Base-by-base conservation (phyloP, 2,888 invertebrate genomes). In the Parascotia fuliginaria region DNA sequence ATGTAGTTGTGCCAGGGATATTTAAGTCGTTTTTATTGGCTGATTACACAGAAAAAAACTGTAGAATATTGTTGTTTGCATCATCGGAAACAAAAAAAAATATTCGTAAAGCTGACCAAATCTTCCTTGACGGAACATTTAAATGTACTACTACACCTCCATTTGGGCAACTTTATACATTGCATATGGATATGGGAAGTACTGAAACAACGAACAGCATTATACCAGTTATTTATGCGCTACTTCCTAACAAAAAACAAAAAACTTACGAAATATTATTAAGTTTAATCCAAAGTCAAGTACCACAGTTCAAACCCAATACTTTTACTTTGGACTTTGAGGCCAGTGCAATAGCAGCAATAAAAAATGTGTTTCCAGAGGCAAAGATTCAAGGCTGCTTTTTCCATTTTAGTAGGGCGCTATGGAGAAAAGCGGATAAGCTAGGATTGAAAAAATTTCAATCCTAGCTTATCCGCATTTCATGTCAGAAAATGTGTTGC, bases 141-240 rank as follows among this genome's bases (percentile, higher is more conserved):
- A n/a, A n/a, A n/a, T n/a, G n/a, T n/a, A n/a, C n/a, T n/a, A n/a
- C n/a, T n/a, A n/a, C n/a, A n/a, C 34, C 34, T 1, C 34, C 34
- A 4, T 34, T 34, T 34, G n/a, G n/a, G 1, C 38, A 39, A 15
- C 1, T 40, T 3, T 40, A 40, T 16, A 29, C 40, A 15, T 3
- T 40, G 7, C 40, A 40, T 15, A 19, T 40, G 11, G 40, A 40
- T 29, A 12, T 40, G 4, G 40, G 40, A 6, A 40, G 29, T 11
- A 16, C 29, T 2, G 39, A 39, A 6, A 15, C 14, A 11, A 39
- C 14, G 2, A 39, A 28, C 28, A 39, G 28, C n/a, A 40, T 29
- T 11, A 9, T 40, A 4, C 29, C 16, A 16, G 29, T 31, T 15
- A 3, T 29, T 16, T 40, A 29, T 16, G 15, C 16, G 29, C 16